Base-by-base conservation (phyloP, 2,888 invertebrate genomes). In the Baronia brevicornis region DNA sequence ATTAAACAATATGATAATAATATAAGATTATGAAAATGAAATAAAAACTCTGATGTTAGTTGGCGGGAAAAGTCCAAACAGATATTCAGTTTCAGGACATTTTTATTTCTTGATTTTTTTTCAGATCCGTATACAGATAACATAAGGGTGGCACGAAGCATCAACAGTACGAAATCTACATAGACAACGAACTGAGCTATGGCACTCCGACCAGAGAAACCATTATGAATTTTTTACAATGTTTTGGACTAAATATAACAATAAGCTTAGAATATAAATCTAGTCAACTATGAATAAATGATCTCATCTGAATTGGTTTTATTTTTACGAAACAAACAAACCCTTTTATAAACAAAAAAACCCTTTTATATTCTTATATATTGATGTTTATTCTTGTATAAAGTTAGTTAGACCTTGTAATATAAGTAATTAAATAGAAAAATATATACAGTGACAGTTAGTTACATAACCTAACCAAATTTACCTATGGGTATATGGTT, bases 111-210 rank as follows among this genome's bases (percentile, higher is more conserved):
- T 9, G 5, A 26, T 29, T 38, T 19, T 41, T 9, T 69, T 60
- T 4, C 68, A 77, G 78, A 71, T 28, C 41, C 61, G 28, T 63
- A 66, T 26, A 69, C 74, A 0, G 60, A 54, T 3, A 69, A 63
- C 17, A 39, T 66, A 1, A 46, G 79, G n/a, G 49, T 74, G 1
- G 60, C 55, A 0, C 43, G 79, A 34, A 80, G 78, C 41, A 38
- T 57, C 0, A 78, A 78, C 48, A 53, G 57, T 7, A 72, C 73
- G 0, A 55, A 56, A 42, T 43, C 59, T 2, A 55, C 41, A 4
- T 51, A 53, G 46, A 24, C 36, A 28, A 12, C 11, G 5, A n/a
- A 9, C n/a, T 11, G 2, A 7, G 13, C 9, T 2, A 17, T 9
- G 10, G 15, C 3, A 31, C 6, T 8, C 2, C 7, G 9, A 20